phyloP scores from a whole-genome alignment of 1,140 invertebrate species.

The Lucilia sericata region DNA sequence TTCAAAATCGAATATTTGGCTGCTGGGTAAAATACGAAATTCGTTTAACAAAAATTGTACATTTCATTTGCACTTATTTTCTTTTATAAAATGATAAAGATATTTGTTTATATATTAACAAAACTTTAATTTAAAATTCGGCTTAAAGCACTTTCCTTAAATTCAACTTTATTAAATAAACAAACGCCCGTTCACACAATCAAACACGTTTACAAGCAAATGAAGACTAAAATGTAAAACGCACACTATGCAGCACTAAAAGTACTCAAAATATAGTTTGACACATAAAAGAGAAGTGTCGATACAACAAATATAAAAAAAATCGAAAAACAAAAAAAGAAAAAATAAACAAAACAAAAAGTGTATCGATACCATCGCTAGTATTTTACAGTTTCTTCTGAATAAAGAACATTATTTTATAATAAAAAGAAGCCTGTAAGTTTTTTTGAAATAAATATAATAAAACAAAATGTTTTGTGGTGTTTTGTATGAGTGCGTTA shows the following conservation, averaged over 20 bases:
- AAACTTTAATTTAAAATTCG: not conserved
- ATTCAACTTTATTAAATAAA: not conserved
- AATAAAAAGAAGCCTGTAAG: too few relatives aligned
- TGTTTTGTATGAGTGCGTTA: too few relatives aligned
- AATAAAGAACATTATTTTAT: too few relatives aligned
- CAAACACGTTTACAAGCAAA: conserved; percentile 20
- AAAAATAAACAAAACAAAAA: too few relatives aligned
- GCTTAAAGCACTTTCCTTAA: not conserved
- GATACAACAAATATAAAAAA: too few relatives aligned
- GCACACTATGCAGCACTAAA: not conserved
- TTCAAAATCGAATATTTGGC: too few relatives aligned
- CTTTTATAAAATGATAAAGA: not conserved
- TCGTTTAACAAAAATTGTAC: not conserved
- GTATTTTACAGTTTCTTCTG: too few relatives aligned
- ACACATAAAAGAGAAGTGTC: not conserved
- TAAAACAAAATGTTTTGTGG: too few relatives aligned
- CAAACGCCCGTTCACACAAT: not conserved
- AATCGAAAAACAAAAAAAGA: too few relatives aligned
- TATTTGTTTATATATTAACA: not conserved
- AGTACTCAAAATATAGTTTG: not conserved
- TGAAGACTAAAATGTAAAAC: not conserved
- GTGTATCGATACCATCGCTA: not conserved
- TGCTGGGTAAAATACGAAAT: too few relatives aligned
- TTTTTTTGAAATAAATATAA: too few relatives aligned
- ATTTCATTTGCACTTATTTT: not conserved